These are phyloP conservation scores for Sarcophilus harrisii DNA, from an alignment of 2,797 vertebrate species.

Conservation along the genomic window DNA sequence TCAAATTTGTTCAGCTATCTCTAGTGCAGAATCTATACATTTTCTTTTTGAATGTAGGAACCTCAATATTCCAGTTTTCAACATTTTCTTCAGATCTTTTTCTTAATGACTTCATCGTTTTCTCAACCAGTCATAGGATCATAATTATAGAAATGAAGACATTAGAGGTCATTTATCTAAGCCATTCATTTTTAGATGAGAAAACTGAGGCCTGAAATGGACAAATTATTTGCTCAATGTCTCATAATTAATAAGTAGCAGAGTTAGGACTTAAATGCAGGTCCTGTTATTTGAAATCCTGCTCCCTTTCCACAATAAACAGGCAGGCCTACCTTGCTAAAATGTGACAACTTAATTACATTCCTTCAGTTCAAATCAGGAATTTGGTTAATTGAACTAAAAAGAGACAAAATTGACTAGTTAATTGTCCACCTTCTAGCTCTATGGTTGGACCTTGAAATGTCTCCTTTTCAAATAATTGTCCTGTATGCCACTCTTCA, in stretches of 20 bases:
- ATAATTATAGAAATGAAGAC: neutral
- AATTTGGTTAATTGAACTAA: slow-evolving; percentile 62
- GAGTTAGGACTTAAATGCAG: neutral
- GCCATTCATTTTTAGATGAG: no score
- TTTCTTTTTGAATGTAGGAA: neutral
- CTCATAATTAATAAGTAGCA: neutral
- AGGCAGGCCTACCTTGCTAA: neutral
- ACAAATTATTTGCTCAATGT: neutral
- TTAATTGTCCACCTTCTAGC: slow-evolving; percentile 32
- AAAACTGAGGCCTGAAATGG: neutral
- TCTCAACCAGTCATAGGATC: neutral
- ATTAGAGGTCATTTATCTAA: no score
- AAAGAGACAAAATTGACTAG: slow-evolving; percentile 61
- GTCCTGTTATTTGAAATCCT: neutral
- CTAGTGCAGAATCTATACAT: neutral
- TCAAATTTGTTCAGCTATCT: neutral
- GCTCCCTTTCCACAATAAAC: neutral
- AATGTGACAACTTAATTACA: slow-evolving; percentile 62
- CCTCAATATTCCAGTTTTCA: neutral
- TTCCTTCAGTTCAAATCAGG: slow-evolving; percentile 65
- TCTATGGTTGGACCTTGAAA: slow-evolving; percentile 33
- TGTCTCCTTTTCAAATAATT: slow-evolving; percentile 71
- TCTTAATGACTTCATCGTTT: slow-evolving; percentile 60
- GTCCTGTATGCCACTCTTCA: slow-evolving; percentile 55
- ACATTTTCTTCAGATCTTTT: slow-evolving; percentile 18